A percentile compares a stretch with the other conserved stretches of the same genome.
These are phyloP conservation scores for Apeltes quadracus DNA, from an alignment of 2,113 vertebrate genomes.

Conservation along the genomic window DNA sequence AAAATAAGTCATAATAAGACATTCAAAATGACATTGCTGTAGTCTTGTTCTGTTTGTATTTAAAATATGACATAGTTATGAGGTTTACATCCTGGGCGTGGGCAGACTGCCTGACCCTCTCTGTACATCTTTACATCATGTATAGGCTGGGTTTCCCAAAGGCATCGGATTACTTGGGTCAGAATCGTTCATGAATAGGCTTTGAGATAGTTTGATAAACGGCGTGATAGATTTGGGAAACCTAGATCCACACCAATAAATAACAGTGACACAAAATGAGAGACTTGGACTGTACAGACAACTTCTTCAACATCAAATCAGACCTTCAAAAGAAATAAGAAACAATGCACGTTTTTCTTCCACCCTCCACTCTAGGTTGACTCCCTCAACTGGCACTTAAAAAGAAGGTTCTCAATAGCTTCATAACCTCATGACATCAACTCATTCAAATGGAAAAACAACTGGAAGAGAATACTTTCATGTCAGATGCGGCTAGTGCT, in stretches of 20 bases:
- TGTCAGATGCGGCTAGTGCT: constrained; percentile 34
- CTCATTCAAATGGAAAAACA: constrained; percentile 28
- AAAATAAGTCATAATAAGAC: constrained; percentile 85
- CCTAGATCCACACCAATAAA: constrained; percentile 67
- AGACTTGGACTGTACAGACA: constrained; percentile 75
- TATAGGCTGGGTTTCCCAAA: constrained; percentile 52
- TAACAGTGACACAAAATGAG: constrained; percentile 78
- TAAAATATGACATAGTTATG: constrained; percentile 84
- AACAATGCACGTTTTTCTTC: constrained; percentile 20
- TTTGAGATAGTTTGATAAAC: constrained; percentile 31
- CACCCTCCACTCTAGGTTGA: constrained; percentile 25
- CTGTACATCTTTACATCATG: constrained; percentile 92
- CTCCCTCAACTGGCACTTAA: constrained; percentile 56
- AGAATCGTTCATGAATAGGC: constrained; percentile 11
- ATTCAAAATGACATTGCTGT: constrained; percentile 80
- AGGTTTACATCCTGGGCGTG: constrained; percentile 87
- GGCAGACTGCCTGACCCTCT: constrained; percentile 75
- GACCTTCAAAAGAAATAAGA: constrained; percentile 53
- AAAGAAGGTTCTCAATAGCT: constrained; percentile 29
- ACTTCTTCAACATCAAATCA: constrained; percentile 44
- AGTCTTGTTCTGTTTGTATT: constrained; percentile 75
- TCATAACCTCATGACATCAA: constrained; percentile 34
- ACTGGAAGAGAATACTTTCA: constrained; percentile 32
- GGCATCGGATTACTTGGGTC: constrained; percentile 50
- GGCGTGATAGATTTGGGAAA: constrained; percentile 59